Percentiles rank a stretch among this genome's conserved stretches.
phyloP scores from a whole-genome alignment of 2,113 vertebrate genomes.

The Notarius lentiginosus region DNA sequence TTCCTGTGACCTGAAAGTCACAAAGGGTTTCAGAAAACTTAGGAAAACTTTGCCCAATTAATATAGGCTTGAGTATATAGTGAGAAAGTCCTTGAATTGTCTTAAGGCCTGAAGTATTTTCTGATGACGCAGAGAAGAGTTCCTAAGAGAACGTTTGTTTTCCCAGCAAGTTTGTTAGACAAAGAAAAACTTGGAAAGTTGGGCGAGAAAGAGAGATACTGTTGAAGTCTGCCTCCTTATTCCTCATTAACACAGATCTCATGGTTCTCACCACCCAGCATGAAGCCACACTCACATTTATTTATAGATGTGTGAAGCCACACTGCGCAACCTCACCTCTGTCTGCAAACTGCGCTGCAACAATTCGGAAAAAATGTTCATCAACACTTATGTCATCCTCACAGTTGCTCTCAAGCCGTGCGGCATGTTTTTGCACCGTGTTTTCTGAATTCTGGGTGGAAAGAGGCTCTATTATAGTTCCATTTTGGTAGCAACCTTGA shows the following conservation, averaged over 20 bases:
- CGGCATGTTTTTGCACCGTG: constrained; percentile 14
- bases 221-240: constrained; percentile 56
- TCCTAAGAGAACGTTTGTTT: constrained; percentile 25
- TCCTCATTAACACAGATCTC: constrained; percentile 71
- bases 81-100: neutral
- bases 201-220: constrained; percentile 33
- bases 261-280: constrained; percentile 51
- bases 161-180: constrained; percentile 15
- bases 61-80: neutral
- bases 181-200: constrained; percentile 3
- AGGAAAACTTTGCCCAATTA: constrained; percentile 15
- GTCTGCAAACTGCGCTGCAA: constrained; percentile 60
- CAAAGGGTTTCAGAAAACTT: neutral
- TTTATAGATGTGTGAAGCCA: constrained; percentile 72
- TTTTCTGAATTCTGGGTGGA: constrained; percentile 30
- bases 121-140: constrained; percentile 9
- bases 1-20: neutral
- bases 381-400: constrained; percentile 50
- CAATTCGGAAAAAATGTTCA: constrained; percentile 55
- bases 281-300: constrained; percentile 67
- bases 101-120: constrained; percentile 9
- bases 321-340: constrained; percentile 54
- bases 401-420: constrained; percentile 22
- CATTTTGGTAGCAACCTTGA: constrained; percentile 20
- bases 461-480: neutral